phyloP scores from a whole-genome alignment of 1,140 invertebrate genomes.

The Aculops lycopersici region DNA sequence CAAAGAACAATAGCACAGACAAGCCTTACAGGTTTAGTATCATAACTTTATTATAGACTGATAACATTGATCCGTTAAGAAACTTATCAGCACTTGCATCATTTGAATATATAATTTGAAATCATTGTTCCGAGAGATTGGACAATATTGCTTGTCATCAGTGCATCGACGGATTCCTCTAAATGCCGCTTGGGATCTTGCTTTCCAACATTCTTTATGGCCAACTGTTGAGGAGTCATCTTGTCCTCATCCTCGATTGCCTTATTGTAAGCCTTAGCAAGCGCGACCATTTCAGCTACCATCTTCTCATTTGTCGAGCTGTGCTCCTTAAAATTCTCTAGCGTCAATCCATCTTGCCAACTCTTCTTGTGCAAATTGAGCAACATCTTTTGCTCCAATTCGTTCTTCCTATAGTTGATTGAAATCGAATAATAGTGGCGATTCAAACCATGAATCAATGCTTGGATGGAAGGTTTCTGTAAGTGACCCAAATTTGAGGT shows the following conservation, averaged over 20 bases:
- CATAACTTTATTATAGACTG: no score
- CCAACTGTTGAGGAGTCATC: constrained; percentile 96
- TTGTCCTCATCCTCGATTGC: constrained; percentile 95
- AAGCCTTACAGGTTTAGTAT: no score
- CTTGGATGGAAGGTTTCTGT: constrained; percentile 94
- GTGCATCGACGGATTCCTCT: constrained; percentile 82
- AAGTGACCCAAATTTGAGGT: constrained; percentile 94
- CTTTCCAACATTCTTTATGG: constrained; percentile 98
- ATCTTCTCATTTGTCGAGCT: constrained; percentile 52
- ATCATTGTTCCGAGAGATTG: constrained; percentile 95
- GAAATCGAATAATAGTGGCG: constrained; percentile 98
- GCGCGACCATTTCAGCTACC: constrained; percentile 75
- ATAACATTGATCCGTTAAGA: not conserved
- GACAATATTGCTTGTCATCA: constrained; percentile 94
- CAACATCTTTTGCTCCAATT: constrained; percentile 93
- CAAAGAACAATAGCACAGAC: no score
- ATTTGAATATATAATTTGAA: constrained; percentile 83
- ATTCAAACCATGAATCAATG: constrained; percentile 89
- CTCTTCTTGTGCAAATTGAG: constrained; percentile 95
- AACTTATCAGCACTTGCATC: no score
- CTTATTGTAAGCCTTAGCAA: constrained; percentile 96
- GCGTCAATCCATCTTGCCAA: constrained; percentile 88
- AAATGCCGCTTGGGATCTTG: constrained; percentile 98
- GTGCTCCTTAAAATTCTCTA: constrained; percentile 78
- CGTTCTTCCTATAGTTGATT: constrained; percentile 97